Evolutionary conservation across 2,113 vertebrate species (phyloP).

Genomic region (Sorex fumeus): DNA sequence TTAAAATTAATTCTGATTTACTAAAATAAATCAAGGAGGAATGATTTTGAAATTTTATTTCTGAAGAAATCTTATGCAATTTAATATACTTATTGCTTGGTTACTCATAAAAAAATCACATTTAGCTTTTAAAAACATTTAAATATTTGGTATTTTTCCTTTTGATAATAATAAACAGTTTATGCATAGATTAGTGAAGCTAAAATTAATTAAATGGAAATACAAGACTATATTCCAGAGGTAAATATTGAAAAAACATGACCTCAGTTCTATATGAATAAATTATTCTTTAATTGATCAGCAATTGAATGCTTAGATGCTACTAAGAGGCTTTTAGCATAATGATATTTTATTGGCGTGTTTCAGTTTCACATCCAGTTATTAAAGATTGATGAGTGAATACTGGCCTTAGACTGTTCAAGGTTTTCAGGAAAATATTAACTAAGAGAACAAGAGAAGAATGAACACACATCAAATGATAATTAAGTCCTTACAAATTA

Average conservation of each 20-base stretch:
- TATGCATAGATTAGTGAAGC: constrained; percentile 2
- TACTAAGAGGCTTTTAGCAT: constrained; percentile 19
- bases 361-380: constrained; percentile 20
- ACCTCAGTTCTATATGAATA: constrained; percentile 36
- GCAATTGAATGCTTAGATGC: constrained; percentile 12
- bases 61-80: constrained; percentile 22
- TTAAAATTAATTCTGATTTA: background rate
- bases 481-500: background rate
- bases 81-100: background rate
- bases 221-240: background rate
- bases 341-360: constrained; percentile 35
- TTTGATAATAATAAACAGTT: background rate
- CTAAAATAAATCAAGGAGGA: constrained; percentile 10
- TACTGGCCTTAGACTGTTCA: background rate
- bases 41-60: constrained; percentile 1
- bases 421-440: constrained; percentile 41
- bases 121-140: constrained; percentile 37
- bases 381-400: constrained; percentile 51
- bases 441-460: constrained; percentile 5
- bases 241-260: constrained; percentile 51
- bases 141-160: background rate
- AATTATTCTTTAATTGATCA: constrained; percentile 54
- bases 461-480: background rate
- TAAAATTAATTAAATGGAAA: constrained; percentile 7
- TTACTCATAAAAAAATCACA: constrained; percentile 30